These are phyloP conservation scores for Anarhynchus alexandrinus DNA, from an alignment of 2,113 vertebrate species.

Conservation along the genomic window DNA sequence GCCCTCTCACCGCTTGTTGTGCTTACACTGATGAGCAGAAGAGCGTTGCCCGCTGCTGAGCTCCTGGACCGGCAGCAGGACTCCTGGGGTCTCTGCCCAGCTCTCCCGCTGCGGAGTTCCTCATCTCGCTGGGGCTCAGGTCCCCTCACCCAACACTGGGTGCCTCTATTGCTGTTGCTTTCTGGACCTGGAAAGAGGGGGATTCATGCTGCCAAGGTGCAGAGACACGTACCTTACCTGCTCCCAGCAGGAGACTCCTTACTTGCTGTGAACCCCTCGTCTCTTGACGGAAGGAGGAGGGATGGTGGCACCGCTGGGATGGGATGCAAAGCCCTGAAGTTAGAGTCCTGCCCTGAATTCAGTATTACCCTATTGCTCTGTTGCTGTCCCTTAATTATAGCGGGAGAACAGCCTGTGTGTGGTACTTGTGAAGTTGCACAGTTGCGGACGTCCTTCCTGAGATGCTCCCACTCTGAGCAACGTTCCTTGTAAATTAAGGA, in stretches of 20 bases:
- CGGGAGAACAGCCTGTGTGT: slow-evolving; percentile 11
- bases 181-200: background rate
- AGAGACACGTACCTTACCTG: background rate
- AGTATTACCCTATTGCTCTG: background rate
- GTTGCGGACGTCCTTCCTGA: background rate
- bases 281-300: background rate
- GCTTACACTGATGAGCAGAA: background rate
- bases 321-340: background rate
- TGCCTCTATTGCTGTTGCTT: background rate
- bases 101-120: accelerated
- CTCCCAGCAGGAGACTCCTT: background rate
- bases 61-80: background rate
- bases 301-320: accelerated
- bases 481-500: background rate
- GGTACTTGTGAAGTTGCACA: background rate
- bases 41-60: background rate
- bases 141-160: accelerated
- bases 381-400: background rate
- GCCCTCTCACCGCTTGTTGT: background rate
- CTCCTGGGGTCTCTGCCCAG: background rate
- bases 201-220: background rate
- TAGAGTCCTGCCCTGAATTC: background rate
- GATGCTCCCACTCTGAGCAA: background rate
- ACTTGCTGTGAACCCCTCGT: background rate
- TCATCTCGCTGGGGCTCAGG: background rate